Percentiles rank a stretch among this genome's conserved stretches.
These are phyloP conservation scores for Myodes glareolus DNA, from an alignment of 2,113 vertebrate genomes.

Conservation along the genomic window DNA sequence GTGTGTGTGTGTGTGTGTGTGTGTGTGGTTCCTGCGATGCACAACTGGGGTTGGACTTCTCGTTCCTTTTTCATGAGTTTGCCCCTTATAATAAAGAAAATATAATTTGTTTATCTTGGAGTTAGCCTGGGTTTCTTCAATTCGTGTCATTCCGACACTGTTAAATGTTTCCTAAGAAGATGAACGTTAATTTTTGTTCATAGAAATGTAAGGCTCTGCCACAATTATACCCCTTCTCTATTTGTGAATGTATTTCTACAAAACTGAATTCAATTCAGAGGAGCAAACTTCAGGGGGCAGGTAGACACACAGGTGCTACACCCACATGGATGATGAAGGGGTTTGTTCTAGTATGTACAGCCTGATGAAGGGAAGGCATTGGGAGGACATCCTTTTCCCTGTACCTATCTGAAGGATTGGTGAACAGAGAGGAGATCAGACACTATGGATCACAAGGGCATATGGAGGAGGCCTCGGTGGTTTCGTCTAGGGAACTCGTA, in stretches of 20 bases:
- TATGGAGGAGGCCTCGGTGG: neutral
- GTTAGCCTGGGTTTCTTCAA: too few species aligned
- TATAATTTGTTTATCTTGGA: too few species aligned
- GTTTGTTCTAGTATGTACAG: neutral
- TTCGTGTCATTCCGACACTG: too few species aligned
- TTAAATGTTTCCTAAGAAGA: slow-evolving; percentile 14
- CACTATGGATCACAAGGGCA: too few species aligned
- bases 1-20: too few species aligned
- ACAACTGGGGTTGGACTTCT: too few species aligned
- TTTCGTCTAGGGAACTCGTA: neutral
- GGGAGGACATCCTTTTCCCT: neutral
- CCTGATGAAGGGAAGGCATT: neutral
- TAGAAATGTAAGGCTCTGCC: neutral
- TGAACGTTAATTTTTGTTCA: neutral
- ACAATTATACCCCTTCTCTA: neutral
- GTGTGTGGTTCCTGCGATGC: too few species aligned
- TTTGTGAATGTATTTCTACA: neutral
- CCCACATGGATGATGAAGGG: neutral
- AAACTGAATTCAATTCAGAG: neutral
- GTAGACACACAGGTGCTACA: neutral
- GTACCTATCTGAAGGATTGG: neutral
- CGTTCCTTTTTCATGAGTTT: too few species aligned
- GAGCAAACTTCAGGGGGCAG: neutral
- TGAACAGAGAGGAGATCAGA: neutral
- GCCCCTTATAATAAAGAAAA: too few species aligned